A percentile compares a stretch with the other conserved stretches of the same genome.
Evolutionary conservation across 2,113 vertebrate genomes (phyloP).

Genomic region (Colinus virginianus): DNA sequence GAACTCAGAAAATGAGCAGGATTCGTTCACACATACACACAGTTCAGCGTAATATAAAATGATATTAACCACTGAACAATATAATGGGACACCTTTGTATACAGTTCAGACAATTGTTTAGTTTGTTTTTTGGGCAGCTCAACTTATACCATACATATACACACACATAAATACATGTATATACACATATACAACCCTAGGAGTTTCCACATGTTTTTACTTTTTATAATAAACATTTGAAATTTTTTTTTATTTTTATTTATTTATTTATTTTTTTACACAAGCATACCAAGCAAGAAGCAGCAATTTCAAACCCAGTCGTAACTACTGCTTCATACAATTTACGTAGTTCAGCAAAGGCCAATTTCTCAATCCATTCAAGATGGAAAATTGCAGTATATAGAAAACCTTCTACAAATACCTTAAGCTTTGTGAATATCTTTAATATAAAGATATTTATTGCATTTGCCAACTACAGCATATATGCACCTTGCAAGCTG

Average conservation of each 20-base stretch:
- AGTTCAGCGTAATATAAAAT: not conserved
- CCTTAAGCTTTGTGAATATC: not conserved
- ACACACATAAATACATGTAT: not conserved
- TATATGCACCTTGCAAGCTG: not conserved
- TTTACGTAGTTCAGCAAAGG: not conserved
- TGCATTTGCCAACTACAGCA: not conserved
- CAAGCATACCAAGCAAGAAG: not conserved
- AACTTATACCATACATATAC: not conserved
- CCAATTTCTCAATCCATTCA: not conserved
- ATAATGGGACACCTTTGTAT: not conserved
- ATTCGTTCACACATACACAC: not conserved
- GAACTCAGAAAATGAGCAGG: not conserved
- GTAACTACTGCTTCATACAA: not conserved
- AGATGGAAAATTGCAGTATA: not conserved
- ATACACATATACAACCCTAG: not conserved
- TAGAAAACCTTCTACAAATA: not conserved
- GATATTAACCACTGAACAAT: conserved; percentile 6
- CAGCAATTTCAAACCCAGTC: not conserved
- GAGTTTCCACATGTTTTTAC: not conserved
- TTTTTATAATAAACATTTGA: not conserved
- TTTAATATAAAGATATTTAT: not conserved
- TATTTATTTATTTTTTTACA: no score
- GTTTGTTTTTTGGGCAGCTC: not conserved
- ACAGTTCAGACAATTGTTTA: conserved; percentile 8
- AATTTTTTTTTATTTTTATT: no score